Evolutionary conservation across 2,797 vertebrate genomes (phyloP), one percentile per base, ranked within the genome.

Genomic region (Peromyscus attwateri): DNA sequence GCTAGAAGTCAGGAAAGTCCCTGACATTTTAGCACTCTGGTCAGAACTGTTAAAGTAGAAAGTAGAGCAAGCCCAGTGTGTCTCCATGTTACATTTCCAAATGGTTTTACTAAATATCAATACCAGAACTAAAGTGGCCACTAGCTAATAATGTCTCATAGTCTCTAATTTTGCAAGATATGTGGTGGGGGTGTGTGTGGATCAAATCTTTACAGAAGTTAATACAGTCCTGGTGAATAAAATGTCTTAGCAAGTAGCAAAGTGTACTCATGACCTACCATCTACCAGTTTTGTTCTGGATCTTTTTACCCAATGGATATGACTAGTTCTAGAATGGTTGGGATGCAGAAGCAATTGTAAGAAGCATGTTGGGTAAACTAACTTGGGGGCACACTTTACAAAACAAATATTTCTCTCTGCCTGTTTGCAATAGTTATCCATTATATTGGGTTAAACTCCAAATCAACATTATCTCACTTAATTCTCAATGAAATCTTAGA

Each of bases 91-190:
- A 81, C 37, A 11, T 75, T 64, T 25, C 23, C 37, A 60, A 5
- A 1, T 14, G 62, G 71, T 16, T 43, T 88, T 57, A 52, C 40
- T 84, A 76, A 76, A 25, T 43, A 81, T 77, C 43, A 76, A 25
- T 88, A 31, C 23, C 34, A 52, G 76, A 46, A n/a, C 25, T 29
- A 10, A 46, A 0, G 25, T 71, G 25, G 34, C 12, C 27, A 62
- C 25, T 40, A 71, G 27, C 12, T n/a, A 31, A 62, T 31, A 89
- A 80, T 25, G 19, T 46, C 6, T 57, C 4, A 5, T 27, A 64
- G 14, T 91, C 64, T 89, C 55, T 76, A 37, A 95, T 84, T 81
- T 83, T 66, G 40, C 27, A 87, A 87, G 64, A 19, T 34, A 87
- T 25, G 31, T 57, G 23, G 8, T 21, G 13, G 40, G 1, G 10